Conservation (phyloP, 2,888 invertebrate genomes). For the Drosophila quinaria region DNA sequence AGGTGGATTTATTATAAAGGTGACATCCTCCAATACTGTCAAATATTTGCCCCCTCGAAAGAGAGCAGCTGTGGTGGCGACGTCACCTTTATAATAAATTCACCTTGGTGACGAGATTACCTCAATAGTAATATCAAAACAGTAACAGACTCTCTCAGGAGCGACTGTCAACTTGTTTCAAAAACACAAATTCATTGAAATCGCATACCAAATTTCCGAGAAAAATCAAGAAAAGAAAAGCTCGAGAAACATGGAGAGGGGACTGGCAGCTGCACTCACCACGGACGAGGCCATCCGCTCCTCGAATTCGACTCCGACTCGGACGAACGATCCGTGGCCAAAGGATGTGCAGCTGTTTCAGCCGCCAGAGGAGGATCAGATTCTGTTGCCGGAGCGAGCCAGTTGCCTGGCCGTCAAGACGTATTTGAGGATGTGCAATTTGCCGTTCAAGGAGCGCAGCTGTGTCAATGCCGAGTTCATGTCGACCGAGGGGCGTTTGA, state of each 20-base stretch:
- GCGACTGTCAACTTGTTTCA: conserved; percentile 1
- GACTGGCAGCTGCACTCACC: conserved; percentile 2
- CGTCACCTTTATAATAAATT: too few species aligned
- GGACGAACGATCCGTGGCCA: conserved; percentile 88
- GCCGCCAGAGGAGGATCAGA: conserved; percentile 95
- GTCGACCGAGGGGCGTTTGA: conserved; percentile 92
- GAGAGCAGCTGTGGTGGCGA: too few species aligned
- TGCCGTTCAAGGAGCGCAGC: conserved; percentile 92
- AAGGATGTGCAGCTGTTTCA: conserved; percentile 93
- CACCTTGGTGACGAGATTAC: too few species aligned
- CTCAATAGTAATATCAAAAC: too few species aligned
- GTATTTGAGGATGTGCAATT: conserved; percentile 94
- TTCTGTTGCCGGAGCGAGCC: conserved; percentile 95
- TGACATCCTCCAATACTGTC: too few species aligned
- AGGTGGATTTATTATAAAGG: too few species aligned
- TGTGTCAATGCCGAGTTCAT: conserved; percentile 96
- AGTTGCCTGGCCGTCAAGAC: conserved; percentile 96
- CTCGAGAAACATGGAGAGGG: conserved; percentile 1
- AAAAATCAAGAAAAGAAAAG: background rate
- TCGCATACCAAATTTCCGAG: background rate
- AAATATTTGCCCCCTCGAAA: too few species aligned
- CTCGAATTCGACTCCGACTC: background rate
- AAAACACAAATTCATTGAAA: conserved; percentile 4
- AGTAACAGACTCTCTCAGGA: background rate
- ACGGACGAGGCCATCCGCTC: background rate